Conservation (phyloP, 2,888 invertebrate genomes). For the Eupeodes latifasciatus region DNA sequence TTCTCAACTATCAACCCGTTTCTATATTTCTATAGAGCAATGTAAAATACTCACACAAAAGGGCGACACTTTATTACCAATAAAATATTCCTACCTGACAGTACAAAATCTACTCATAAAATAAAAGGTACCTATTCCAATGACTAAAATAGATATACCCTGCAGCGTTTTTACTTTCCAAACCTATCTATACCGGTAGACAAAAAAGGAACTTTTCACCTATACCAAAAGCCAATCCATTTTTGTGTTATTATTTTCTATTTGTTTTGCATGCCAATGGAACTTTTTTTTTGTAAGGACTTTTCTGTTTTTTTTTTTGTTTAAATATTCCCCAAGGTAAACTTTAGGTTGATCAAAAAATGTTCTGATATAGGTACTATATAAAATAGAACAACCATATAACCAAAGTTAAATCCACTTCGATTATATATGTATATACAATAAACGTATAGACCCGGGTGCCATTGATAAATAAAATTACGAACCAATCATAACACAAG, state of each 20-base stretch:
- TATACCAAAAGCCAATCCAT: not conserved
- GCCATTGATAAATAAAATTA: constrained; percentile 65
- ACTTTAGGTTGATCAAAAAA: constrained; percentile 44
- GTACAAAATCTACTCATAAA: not conserved
- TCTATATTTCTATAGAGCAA: no score
- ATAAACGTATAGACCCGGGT: constrained; percentile 15
- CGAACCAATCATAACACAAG: constrained; percentile 68
- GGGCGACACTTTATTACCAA: not conserved
- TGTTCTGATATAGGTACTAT: not conserved
- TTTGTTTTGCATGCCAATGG: constrained; percentile 18
- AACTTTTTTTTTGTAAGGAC: constrained; percentile 4
- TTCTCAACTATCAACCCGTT: no score
- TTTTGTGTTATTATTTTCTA: not conserved
- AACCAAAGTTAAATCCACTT: constrained; percentile 22
- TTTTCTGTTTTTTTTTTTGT: not conserved
- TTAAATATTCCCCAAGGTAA: constrained; percentile 12
- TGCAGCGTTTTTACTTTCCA: not conserved
- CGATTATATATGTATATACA: constrained; percentile 9
- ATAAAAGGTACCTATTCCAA: not conserved
- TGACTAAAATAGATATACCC: not conserved
- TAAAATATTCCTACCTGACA: not conserved
- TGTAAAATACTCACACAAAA: not conserved
- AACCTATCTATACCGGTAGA: not conserved
- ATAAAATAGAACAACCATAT: constrained; percentile 2
- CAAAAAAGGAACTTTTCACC: not conserved